These are phyloP conservation scores for Macaca mulatta DNA, from an alignment of 2,113 vertebrate genomes.

Conservation along the genomic window DNA sequence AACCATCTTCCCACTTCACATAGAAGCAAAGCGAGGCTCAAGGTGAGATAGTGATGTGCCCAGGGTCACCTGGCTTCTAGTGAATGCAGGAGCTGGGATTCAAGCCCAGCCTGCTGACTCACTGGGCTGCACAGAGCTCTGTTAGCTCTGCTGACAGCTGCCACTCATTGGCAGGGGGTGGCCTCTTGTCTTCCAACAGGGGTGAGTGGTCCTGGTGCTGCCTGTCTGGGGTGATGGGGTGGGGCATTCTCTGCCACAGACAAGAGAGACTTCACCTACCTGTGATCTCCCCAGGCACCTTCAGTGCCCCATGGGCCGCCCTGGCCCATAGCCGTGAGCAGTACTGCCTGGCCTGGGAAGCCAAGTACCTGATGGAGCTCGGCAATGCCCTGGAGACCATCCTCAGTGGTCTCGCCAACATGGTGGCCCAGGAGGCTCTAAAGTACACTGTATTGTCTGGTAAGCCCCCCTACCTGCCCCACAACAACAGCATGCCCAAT, in stretches of 20 bases:
- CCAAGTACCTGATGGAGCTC: constrained; percentile 94
- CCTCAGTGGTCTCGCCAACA: constrained; percentile 93
- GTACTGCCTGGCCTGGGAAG: constrained; percentile 98
- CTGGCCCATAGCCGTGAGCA: constrained; percentile 91
- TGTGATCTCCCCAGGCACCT: constrained; percentile 83
- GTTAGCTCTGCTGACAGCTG: background rate
- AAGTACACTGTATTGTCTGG: constrained; percentile 97
- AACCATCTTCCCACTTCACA: background rate
- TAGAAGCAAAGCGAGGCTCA: background rate
- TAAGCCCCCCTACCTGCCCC: constrained; percentile 57
- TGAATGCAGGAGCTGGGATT: background rate
- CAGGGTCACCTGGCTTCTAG: background rate
- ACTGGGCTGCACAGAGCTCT: fast-evolving
- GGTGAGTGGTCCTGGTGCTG: background rate
- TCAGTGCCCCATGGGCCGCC: constrained; percentile 93
- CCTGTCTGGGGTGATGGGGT: background rate
- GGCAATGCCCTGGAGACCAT: constrained; percentile 91
- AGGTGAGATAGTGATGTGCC: background rate
- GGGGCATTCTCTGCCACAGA: background rate
- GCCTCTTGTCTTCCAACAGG: background rate
- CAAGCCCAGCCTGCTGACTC: background rate
- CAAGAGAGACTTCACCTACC: background rate
- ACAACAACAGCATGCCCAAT: no score
- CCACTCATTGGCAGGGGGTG: background rate
- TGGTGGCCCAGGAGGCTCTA: constrained; percentile 96